These are phyloP conservation scores for Enteromius trimaculatus DNA, from an alignment of 2,797 vertebrate species.

Conservation along the genomic window DNA sequence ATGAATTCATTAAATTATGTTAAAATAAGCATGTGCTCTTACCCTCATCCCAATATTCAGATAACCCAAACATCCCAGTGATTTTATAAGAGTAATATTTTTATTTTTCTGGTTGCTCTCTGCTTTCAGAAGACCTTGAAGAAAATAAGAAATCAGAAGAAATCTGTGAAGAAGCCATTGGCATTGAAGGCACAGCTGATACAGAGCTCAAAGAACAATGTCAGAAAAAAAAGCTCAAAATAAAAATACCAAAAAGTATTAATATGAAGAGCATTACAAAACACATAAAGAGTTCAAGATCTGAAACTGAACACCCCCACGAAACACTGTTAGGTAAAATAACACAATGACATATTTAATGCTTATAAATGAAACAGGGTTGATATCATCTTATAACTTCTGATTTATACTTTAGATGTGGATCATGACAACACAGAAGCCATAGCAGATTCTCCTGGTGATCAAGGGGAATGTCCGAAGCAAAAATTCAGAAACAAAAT, in stretches of 20 bases:
- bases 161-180: not conserved
- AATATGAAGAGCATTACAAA: not conserved
- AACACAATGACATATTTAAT: not conserved
- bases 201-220: not conserved
- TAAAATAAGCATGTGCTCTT: not conserved
- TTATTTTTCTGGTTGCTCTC: not conserved
- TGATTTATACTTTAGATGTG: not conserved
- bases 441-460: not conserved
- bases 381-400: not conserved
- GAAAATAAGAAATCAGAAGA: not conserved
- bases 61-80: not conserved
- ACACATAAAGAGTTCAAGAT: not conserved
- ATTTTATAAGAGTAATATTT: not conserved
- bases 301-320: not conserved
- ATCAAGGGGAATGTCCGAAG: not conserved
- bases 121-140: conserved; percentile 13
- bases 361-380: not conserved
- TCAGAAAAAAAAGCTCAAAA: not conserved
- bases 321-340: not conserved
- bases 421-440: not conserved
- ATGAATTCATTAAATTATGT: not conserved
- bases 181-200: not conserved
- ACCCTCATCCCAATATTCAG: not conserved
- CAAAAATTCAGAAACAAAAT: not conserved
- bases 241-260: not conserved